Percentiles rank a stretch among this genome's conserved stretches.
Conservation (phyloP, 2,888 invertebrate species). For the Caenorhabditis zanzibari region DNA sequence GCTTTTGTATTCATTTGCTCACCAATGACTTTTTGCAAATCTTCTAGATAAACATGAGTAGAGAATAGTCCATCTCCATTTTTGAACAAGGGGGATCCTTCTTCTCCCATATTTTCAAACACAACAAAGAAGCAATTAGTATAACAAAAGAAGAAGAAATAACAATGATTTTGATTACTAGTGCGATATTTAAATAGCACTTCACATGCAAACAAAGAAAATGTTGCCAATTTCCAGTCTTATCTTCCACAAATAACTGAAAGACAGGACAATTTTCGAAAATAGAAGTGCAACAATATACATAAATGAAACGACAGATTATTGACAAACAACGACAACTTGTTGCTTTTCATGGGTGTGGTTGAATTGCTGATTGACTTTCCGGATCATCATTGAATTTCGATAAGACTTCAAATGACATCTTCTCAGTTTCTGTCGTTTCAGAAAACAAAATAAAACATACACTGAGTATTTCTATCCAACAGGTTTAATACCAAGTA, state of each 20-base stretch:
- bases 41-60: slow-evolving; percentile 60
- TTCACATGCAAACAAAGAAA: not conserved
- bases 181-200: not conserved
- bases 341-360: too few relatives aligned
- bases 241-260: slow-evolving; percentile 1
- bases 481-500: too few relatives aligned
- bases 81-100: slow-evolving; percentile 31
- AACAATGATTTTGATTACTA: not conserved
- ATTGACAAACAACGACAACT: not conserved
- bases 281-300: not conserved
- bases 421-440: too few relatives aligned
- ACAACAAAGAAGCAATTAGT: not conserved
- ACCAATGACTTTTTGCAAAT: slow-evolving; percentile 47
- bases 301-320: not conserved
- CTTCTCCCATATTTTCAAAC: not conserved
- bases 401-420: too few relatives aligned
- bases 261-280: not conserved
- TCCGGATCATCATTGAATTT: too few relatives aligned
- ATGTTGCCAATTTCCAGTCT: slow-evolving; percentile 21
- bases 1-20: slow-evolving; percentile 45
- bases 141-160: not conserved
- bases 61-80: slow-evolving; percentile 55
- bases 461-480: too few relatives aligned
- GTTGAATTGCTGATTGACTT: too few relatives aligned
- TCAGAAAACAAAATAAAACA: too few relatives aligned